Conservation (phyloP, 2,797 vertebrate species). For the Ctenopoma kingsleyae region DNA sequence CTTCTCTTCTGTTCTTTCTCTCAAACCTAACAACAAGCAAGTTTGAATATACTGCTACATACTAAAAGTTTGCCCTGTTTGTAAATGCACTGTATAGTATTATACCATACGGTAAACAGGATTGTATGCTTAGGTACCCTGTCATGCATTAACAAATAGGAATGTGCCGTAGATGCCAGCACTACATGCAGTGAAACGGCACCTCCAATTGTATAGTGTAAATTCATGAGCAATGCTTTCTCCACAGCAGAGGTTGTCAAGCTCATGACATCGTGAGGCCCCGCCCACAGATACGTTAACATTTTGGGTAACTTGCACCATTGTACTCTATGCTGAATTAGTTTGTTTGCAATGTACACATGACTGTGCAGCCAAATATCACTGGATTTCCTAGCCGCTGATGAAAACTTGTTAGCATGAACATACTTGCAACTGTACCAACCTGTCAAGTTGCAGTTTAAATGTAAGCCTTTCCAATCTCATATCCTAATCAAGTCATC, state of each 20-base stretch:
- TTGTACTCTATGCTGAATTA: too few species aligned
- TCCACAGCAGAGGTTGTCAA: not conserved
- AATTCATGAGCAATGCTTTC: not conserved
- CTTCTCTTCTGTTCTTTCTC: not conserved
- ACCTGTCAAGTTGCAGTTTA: too few species aligned
- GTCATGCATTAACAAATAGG: slow-evolving; percentile 27
- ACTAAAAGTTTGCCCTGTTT: not conserved
- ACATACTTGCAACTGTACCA: too few species aligned
- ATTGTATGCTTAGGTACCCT: slow-evolving; percentile 37
- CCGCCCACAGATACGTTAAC: not conserved
- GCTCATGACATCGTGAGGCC: not conserved
- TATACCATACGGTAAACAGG: slow-evolving; percentile 26
- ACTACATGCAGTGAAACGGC: not conserved
- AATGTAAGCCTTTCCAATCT: too few species aligned
- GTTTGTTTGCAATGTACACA: not conserved
- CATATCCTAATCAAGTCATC: too few species aligned
- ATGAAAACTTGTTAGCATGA: not conserved
- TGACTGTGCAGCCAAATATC: not conserved
- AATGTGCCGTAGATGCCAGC: slow-evolving; percentile 12
- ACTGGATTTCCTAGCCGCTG: not conserved
- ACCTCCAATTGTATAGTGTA: not conserved
- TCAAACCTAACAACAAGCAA: not conserved
- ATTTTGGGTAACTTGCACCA: not conserved
- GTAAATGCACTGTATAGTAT: not conserved
- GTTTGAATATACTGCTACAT: not conserved